A percentile compares a stretch with the other conserved stretches of the same genome.
These are phyloP conservation scores for Aldabrachelys gigantea DNA, from an alignment of 2,113 vertebrate species.

Conservation along the genomic window DNA sequence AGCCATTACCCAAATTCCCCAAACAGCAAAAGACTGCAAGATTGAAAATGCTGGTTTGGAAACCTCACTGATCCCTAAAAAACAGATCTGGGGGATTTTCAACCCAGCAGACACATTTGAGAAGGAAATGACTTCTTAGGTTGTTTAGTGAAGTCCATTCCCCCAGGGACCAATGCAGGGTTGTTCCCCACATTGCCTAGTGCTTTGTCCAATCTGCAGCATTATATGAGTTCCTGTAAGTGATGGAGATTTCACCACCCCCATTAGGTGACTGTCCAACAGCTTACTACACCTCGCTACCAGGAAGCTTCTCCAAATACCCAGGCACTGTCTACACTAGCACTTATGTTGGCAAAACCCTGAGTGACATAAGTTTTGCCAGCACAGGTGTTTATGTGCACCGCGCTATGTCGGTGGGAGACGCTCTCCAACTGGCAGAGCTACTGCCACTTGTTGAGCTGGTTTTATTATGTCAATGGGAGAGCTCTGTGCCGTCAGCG, in stretches of 20 bases:
- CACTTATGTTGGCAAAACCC: too few relatives aligned
- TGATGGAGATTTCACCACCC: background rate
- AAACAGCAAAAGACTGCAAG: background rate
- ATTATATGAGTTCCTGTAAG: background rate
- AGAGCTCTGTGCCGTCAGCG: too few relatives aligned
- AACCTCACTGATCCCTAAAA: background rate
- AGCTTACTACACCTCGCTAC: background rate
- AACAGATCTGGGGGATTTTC: background rate
- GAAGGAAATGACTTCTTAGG: background rate
- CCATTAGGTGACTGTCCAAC: background rate
- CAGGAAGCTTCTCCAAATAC: background rate
- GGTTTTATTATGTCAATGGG: too few relatives aligned
- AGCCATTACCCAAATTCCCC: background rate
- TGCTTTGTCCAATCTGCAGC: background rate
- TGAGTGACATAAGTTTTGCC: too few relatives aligned
- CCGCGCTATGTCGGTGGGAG: too few relatives aligned
- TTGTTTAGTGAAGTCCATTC: background rate
- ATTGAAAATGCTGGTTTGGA: background rate
- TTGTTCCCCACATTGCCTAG: background rate
- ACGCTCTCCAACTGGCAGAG: too few relatives aligned
- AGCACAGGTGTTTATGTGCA: too few relatives aligned
- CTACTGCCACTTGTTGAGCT: too few relatives aligned
- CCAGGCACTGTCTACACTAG: background rate
- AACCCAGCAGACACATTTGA: background rate
- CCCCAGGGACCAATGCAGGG: background rate